Percentiles rank a stretch among this genome's conserved stretches.
These are phyloP conservation scores for Myxocyprinus asiaticus DNA, from an alignment of 2,113 vertebrate genomes.

Conservation along the genomic window DNA sequence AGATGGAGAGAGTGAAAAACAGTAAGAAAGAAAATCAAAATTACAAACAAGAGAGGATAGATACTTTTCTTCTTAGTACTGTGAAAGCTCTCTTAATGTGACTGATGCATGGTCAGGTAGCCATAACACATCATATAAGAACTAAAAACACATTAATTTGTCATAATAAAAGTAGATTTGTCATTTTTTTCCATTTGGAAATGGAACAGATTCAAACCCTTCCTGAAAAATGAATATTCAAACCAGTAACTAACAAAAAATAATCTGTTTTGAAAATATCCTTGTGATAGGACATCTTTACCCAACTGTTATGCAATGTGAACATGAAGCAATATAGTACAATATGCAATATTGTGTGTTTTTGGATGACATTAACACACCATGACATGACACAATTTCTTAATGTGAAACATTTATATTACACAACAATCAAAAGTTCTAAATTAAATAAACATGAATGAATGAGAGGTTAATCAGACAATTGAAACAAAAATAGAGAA, in stretches of 20 bases:
- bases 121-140: background rate
- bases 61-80: no score
- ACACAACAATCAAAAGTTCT: no score
- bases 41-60: background rate
- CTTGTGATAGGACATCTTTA: background rate
- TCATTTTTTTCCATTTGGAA: no score
- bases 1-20: background rate
- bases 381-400: background rate
- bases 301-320: background rate
- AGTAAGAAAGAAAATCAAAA: slow-evolving; percentile 31
- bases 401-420: background rate
- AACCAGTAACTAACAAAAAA: no score
- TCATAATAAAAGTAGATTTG: background rate
- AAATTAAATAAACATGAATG: no score
- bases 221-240: no score
- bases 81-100: no score
- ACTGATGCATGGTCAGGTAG: no score
- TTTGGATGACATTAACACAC: background rate
- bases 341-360: background rate
- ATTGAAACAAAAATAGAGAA: no score
- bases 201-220: no score
- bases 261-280: no score
- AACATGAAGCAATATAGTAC: background rate
- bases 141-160: background rate
- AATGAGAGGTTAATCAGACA: no score